Base-by-base conservation (phyloP, 2,113 vertebrate genomes). In the Eolophus roseicapilla region DNA sequence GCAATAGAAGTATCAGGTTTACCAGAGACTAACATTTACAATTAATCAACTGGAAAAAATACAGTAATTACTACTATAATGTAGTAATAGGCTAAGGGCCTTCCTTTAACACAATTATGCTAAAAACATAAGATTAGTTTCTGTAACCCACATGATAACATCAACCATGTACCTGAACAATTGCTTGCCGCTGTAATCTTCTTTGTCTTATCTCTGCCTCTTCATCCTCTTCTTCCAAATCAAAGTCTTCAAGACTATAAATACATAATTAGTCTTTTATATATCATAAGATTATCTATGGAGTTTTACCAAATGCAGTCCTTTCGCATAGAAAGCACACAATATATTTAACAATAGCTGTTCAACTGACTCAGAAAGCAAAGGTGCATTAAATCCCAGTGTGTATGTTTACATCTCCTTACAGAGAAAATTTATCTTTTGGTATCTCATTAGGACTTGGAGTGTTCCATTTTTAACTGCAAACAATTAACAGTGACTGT, bases 131-230 rank as follows among this genome's bases (percentile, higher is more conserved):
- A 59, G 70, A 71, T 29, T 29, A 35, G 17, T 29, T 91, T 39
- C 79, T 37, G 7, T 16, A 73, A 67, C 35, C 33, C 29, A n/a
- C 6, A 14, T 1, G 20, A 39, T 43, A 60, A 57, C 35, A 53
- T 31, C 35, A 81, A 75, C 6, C 9, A 17, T 47, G 35, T 92
- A 99, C 99, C 99, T 99, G 99, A 85, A 99, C 99, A 52, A 99
- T 99, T 71, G 99, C 99, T 95, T 99, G 92, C 5, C 99, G 98
- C 78, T 99, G 99, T 94, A 99, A 98, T 37, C 99, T 97, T 64
- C 99, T 98, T 96, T 99, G 99, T 80, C 99, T 99, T 79, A 99
- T 99, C 53, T 99, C 97, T 77, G 99, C 99, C 97, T 99, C 99
- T 96, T 99, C 99, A 93, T 99, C 99, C 41, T 99, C 98, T 96